These are phyloP conservation scores for Ceuthmochares aereus DNA, from an alignment of 2,113 vertebrate species.

Conservation along the genomic window DNA sequence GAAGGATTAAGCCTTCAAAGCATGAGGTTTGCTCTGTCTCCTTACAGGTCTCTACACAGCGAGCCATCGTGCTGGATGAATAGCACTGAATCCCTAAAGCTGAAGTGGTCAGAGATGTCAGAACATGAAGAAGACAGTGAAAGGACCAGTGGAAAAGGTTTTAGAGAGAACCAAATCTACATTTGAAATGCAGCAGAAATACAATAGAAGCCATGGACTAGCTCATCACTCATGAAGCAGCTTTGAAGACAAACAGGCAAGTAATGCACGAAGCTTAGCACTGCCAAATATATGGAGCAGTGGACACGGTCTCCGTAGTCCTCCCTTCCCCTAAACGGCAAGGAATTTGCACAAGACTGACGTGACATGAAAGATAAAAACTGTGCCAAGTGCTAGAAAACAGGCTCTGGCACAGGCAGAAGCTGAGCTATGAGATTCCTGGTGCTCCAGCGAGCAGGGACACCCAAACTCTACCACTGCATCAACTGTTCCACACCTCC, in stretches of 20 bases:
- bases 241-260: not conserved
- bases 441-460: not conserved
- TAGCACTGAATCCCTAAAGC: not conserved
- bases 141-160: not conserved
- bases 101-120: not conserved
- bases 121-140: not conserved
- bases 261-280: not conserved
- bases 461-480: not conserved
- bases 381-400: not conserved
- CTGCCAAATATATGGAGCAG: not conserved
- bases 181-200: not conserved
- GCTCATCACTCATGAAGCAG: not conserved
- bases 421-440: not conserved
- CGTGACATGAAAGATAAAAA: not conserved
- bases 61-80: not conserved
- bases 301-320: not conserved
- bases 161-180: not conserved
- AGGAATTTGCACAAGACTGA: not conserved
- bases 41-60: not conserved
- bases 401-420: not conserved
- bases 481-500: too few species aligned
- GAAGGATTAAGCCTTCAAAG: not conserved
- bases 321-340: not conserved
- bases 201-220: not conserved
- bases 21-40: not conserved